Conservation (phyloP, 2,888 invertebrate genomes). For the Eupelmus urozonus region DNA sequence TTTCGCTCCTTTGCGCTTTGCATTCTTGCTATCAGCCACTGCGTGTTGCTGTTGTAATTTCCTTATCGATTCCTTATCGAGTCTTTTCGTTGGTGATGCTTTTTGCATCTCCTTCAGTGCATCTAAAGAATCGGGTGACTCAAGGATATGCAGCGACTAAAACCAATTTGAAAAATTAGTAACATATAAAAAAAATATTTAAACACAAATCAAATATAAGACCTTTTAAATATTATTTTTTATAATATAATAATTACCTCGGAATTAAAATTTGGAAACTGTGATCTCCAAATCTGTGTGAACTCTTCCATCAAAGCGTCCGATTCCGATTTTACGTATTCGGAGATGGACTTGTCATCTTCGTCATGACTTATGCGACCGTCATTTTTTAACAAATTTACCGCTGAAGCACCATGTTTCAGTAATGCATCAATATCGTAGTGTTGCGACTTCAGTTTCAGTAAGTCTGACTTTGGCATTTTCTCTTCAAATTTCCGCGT, state of each 20-base stretch:
- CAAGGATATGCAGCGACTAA: slow-evolving; percentile 41
- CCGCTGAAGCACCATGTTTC: slow-evolving; percentile 59
- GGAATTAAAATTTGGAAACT: slow-evolving; percentile 55
- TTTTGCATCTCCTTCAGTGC: slow-evolving; percentile 54
- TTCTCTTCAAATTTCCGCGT: slow-evolving; percentile 74
- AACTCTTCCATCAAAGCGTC: slow-evolving; percentile 73
- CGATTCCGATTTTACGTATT: slow-evolving; percentile 70
- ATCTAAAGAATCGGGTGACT: slow-evolving; percentile 44
- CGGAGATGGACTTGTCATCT: slow-evolving; percentile 63
- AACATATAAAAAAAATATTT: not conserved
- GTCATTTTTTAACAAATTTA: slow-evolving; percentile 43
- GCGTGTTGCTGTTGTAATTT: slow-evolving; percentile 63
- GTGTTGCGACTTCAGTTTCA: slow-evolving; percentile 66
- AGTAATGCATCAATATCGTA: slow-evolving; percentile 66
- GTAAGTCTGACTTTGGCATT: slow-evolving; percentile 71
- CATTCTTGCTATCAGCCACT: slow-evolving; percentile 65
- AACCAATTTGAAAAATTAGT: slow-evolving; percentile 16
- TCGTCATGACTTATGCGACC: slow-evolving; percentile 38
- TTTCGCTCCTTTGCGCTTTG: slow-evolving; percentile 71
- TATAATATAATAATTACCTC: slow-evolving; percentile 44
- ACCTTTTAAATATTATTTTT: not conserved
- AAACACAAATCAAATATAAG: not conserved
- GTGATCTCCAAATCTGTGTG: slow-evolving; percentile 68
- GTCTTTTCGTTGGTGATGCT: slow-evolving; percentile 55
- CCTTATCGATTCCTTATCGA: slow-evolving; percentile 66